Base-by-base conservation (phyloP, 2,113 vertebrate species). In the Himantopus leucocephalus region DNA sequence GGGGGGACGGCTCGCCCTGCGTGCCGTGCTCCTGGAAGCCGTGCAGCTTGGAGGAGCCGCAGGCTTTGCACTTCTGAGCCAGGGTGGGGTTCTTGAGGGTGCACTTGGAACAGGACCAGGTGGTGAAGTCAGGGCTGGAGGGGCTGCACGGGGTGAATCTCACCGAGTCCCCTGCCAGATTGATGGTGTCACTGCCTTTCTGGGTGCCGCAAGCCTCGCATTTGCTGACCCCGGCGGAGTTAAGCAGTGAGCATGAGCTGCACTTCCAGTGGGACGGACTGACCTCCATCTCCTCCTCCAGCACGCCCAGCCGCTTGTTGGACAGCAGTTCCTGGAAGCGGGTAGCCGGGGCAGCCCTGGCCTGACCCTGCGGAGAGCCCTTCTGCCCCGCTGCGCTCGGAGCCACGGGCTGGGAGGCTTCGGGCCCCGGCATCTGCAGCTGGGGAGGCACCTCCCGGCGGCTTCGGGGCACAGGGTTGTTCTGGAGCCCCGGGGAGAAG, bases 51-150 rank as follows among this genome's bases (percentile, higher is more conserved):
- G 99, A 99, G 55, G 98, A 99, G 79, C 99, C 99, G 0, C 99
- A 99, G 34, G 94, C 99, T 1, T 99, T 98, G 98, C 99, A 99
- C 93, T 99, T 98, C 68, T 98, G 97, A 8, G 98, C 98, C 4
- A 97, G 96, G 0, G 99, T 99, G 73, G 99, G 99, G 96, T 99
- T 99, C 83, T 98, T 98, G 74, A 99, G 97, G 4, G 99, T 99
- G 97, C 99, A 99, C 96, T 99, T 99, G 80, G 99, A 99, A 34
- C 99, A 99, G 1, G 98, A 98, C 99, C 99, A 99, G 37, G 98
- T 99, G 94, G 98, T 99, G 91, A 99, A 99, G 98, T 99, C 99
- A 0, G 99, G 99, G 96, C 99, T 99, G 67, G 99, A 99, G 20
- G 99, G 99, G 95, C 99, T 99, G 43, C 99, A 99, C 0, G 99